Base-by-base conservation (phyloP, 2,888 invertebrate species). In the Cryptocephalus moraei region DNA sequence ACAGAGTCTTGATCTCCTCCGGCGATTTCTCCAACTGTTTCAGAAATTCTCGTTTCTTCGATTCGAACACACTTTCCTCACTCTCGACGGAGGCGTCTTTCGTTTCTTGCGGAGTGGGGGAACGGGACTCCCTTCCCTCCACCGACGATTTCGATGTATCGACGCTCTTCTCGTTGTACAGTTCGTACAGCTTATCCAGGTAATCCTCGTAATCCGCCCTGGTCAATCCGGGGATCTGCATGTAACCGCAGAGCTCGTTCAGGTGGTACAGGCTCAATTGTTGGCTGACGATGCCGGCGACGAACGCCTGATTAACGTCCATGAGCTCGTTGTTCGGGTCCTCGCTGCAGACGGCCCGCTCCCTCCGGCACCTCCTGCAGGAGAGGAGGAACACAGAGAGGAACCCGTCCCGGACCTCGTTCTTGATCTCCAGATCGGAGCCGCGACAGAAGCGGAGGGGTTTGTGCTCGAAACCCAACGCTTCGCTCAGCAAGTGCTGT, bases 261-360 rank as follows among this genome's bases (percentile, higher is more conserved):
- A 61, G 41, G 12, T 58, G 54, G 38, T 54, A 58, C 44, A 60
- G 49, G 46, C 51, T 48, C 41, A 59, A 45, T 8, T 59, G 56
- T 12, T 58, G 50, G 47, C 60, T 61, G 1, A 55, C 43, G 39
- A 60, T 49, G 8, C 61, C 61, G 9, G 60, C 58, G 3, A 61
- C 56, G 22, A 55, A 49, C 8, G 61, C 60, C 34, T 59, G 50
- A 50, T 60, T 60, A 1, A 56, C 57, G 39, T 55, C 56, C 45
- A 61, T 51, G 32, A 56, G 45, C 9, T 58, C 60, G 0, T 49
- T 50, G 40, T 55, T 49, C 1, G 58, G 56, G 34, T 61, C 56
- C 48, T 61, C 61, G 38, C 56, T 60, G 43, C 57, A 56, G 1
- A 61, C 51, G 9, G 56, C 44, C 43, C 56, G 52, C 22, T 55